A percentile compares a stretch with the other conserved stretches of the same genome.
These are phyloP conservation scores for Stramonita haemastoma DNA, from an alignment of 2,888 invertebrate species.

Conservation along the genomic window DNA sequence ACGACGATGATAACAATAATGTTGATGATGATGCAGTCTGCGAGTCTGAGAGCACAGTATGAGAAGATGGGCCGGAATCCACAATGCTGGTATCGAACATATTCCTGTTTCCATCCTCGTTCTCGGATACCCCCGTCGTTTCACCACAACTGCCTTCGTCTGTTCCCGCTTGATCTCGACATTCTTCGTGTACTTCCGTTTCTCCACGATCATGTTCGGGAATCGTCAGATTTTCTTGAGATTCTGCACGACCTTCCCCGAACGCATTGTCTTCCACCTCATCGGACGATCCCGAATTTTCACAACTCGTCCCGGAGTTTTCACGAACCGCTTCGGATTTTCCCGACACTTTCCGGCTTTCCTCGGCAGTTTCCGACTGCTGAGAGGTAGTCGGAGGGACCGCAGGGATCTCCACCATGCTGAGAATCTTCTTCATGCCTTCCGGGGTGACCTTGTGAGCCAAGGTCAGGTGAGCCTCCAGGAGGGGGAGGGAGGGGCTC, in stretches of 20 bases:
- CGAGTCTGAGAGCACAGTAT: no score
- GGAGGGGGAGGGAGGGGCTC: slow-evolving; percentile 86
- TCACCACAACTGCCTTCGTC: neutral
- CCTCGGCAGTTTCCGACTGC: no score
- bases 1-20: no score
- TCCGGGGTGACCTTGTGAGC: slow-evolving; percentile 94
- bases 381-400: neutral
- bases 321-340: no score
- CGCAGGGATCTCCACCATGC: slow-evolving; percentile 83
- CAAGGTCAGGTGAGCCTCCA: slow-evolving; percentile 85
- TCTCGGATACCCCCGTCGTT: neutral
- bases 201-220: neutral
- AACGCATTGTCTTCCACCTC: no score
- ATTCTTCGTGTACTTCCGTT: neutral
- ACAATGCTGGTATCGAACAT: no score
- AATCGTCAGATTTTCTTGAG: neutral
- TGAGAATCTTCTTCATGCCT: slow-evolving; percentile 90
- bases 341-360: no score
- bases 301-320: no score
- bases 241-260: no score
- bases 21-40: no score
- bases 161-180: neutral
- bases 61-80: no score
- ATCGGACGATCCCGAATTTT: no score
- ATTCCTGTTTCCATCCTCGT: neutral